Conservation (phyloP, 1,140 invertebrate genomes). For the Meloidogyne chitwoodi region DNA sequence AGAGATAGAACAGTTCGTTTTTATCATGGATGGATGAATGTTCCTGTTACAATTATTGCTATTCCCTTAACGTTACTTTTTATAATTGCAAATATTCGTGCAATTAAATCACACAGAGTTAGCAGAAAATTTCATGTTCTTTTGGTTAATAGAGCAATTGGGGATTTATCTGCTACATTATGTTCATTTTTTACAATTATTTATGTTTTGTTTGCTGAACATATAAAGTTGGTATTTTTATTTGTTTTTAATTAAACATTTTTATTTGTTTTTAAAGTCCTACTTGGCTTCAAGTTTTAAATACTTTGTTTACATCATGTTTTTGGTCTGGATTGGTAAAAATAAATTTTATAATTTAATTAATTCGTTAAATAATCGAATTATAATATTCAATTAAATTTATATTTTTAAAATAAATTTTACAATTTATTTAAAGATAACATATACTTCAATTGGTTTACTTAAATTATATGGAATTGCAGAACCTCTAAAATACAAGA, state of each 20-base stretch:
- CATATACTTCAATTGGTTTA: slow-evolving; percentile 43
- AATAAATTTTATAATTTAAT: no score
- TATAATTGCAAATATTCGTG: slow-evolving; percentile 35
- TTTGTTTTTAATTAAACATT: not conserved
- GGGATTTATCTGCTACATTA: slow-evolving; percentile 30
- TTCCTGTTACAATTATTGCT: slow-evolving; percentile 38
- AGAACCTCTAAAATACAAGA: slow-evolving; percentile 43
- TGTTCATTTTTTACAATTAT: not conserved
- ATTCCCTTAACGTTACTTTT: slow-evolving; percentile 40
- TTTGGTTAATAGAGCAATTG: slow-evolving; percentile 42
- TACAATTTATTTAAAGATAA: no score
- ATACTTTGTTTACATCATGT: slow-evolving; percentile 42
- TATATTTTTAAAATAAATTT: no score
- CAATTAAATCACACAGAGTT: slow-evolving; percentile 38
- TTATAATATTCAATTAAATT: no score
- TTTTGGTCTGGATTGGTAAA: slow-evolving; percentile 51
- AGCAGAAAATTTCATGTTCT: slow-evolving; percentile 46
- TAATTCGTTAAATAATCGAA: no score
- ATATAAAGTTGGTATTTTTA: not conserved
- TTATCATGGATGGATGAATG: slow-evolving; percentile 43
- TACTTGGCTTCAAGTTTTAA: slow-evolving; percentile 37
- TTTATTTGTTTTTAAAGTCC: slow-evolving; percentile 21
- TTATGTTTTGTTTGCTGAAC: slow-evolving; percentile 1
- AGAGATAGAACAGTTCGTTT: slow-evolving; percentile 8
- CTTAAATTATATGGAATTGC: slow-evolving; percentile 50